Conservation (phyloP, 2,797 vertebrate species). For the Pangasius djambal region DNA sequence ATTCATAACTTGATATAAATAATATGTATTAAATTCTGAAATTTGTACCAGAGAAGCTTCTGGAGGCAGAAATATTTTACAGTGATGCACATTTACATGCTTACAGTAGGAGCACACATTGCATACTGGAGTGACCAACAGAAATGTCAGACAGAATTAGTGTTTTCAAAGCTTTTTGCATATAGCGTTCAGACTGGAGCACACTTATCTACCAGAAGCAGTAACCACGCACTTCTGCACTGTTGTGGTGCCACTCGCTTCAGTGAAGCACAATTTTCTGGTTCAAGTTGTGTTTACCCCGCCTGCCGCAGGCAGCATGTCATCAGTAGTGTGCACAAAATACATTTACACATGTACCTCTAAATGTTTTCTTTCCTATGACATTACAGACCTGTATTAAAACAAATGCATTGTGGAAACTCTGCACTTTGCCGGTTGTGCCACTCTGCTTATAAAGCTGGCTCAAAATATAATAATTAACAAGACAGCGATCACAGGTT, state of each 20-base stretch:
- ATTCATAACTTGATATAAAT: conserved; percentile 37
- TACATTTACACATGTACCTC: not conserved
- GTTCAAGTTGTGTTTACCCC: not conserved
- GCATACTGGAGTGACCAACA: conserved; percentile 34
- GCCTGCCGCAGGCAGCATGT: not conserved
- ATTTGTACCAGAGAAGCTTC: conserved; percentile 12
- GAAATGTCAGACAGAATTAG: conserved; percentile 35
- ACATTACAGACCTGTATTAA: not conserved
- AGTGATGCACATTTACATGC: conserved; percentile 25
- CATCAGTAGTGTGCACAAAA: not conserved
- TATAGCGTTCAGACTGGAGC: conserved; percentile 23
- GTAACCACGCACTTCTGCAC: not conserved
- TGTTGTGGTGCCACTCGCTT: not conserved
- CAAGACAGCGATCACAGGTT: not conserved
- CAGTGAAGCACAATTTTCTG: not conserved
- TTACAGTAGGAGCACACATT: conserved; percentile 36
- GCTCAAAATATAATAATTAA: not conserved
- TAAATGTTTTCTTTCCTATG: not conserved
- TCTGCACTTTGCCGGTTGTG: not conserved
- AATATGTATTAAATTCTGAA: conserved; percentile 29
- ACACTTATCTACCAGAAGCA: not conserved
- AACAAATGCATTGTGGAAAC: not conserved
- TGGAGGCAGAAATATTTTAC: conserved; percentile 29
- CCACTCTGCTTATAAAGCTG: not conserved
- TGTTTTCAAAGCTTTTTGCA: conserved; percentile 38